Evolutionary conservation across 1,140 invertebrate genomes (phyloP).

Genomic region (Pissodes strobi): DNA sequence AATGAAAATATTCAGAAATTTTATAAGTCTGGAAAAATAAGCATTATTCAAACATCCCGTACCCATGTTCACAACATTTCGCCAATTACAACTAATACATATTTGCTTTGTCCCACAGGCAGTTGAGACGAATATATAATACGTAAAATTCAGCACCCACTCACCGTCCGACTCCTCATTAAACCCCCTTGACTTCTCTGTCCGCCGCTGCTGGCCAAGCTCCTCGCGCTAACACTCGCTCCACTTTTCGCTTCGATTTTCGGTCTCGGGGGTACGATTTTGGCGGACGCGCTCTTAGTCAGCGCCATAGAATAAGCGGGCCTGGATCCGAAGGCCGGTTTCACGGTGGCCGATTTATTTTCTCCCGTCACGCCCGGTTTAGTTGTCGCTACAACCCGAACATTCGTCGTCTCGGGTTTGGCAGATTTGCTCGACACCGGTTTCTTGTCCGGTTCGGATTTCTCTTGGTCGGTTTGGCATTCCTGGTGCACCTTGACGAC

Average conservation of each 20-base stretch:
- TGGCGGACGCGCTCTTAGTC: conserved; percentile 49
- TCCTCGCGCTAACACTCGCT: not conserved
- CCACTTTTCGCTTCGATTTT: conserved; percentile 54
- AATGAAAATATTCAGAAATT: too few relatives aligned
- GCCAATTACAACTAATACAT: too few relatives aligned
- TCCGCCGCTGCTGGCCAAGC: not conserved
- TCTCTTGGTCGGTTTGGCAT: conserved; percentile 48
- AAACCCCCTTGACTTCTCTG: conserved; percentile 38
- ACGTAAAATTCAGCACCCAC: too few relatives aligned
- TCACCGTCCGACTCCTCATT: conserved; percentile 62
- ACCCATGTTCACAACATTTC: too few relatives aligned
- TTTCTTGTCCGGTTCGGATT: conserved; percentile 48
- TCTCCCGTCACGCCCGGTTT: not conserved
- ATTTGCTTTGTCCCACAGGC: too few relatives aligned
- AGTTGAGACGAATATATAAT: too few relatives aligned
- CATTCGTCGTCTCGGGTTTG: conserved; percentile 22
- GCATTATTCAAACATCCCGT: too few relatives aligned
- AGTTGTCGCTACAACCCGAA: not conserved
- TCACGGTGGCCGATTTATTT: conserved; percentile 31
- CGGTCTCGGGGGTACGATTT: conserved; percentile 55
- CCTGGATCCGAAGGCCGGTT: conserved; percentile 43
- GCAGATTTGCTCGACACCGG: not conserved
- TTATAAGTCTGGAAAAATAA: too few relatives aligned
- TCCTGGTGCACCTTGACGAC: conserved; percentile 51
- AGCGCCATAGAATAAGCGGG: conserved; percentile 60